phyloP scores from a whole-genome alignment of 1,140 invertebrate species.

The Temnothorax curvispinosus region DNA sequence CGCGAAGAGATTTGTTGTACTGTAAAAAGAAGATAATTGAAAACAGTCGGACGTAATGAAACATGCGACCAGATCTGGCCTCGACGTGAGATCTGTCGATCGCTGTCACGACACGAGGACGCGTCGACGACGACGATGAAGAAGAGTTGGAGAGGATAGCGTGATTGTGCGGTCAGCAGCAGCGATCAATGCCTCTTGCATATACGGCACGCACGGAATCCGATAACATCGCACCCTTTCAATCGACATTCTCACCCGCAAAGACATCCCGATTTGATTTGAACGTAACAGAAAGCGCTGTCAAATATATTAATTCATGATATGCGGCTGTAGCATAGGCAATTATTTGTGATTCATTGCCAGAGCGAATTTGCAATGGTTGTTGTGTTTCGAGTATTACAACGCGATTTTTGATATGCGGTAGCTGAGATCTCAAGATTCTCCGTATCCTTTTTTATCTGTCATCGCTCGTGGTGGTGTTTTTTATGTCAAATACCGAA shows the following conservation, averaged over 20 bases:
- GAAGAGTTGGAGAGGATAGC: conserved; percentile 70
- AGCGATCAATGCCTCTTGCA: conserved; percentile 77
- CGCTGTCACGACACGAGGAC: conserved; percentile 72
- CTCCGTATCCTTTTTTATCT: conserved; percentile 16
- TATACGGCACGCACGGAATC: conserved; percentile 74
- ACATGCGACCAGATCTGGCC: conserved; percentile 64
- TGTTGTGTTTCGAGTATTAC: not conserved
- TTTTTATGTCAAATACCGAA: conserved; percentile 65
- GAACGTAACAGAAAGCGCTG: not conserved
- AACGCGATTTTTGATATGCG: conserved; percentile 3
- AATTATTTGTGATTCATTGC: not conserved
- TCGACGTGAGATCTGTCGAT: conserved; percentile 74
- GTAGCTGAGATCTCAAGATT: conserved; percentile 12
- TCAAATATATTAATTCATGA: conserved; percentile 15
- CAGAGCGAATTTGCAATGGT: not conserved
- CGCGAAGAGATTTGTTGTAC: not conserved
- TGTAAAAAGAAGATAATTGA: conserved; percentile 49
- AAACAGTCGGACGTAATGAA: conserved; percentile 70
- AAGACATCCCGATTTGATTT: conserved; percentile 23
- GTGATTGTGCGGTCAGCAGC: conserved; percentile 78
- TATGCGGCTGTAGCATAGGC: not conserved
- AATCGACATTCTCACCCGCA: conserved; percentile 35
- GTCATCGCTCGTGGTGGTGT: conserved; percentile 33
- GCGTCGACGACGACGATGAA: conserved; percentile 57
- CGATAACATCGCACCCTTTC: conserved; percentile 70